These are phyloP conservation scores for Neoscelio sp. DNA, from an alignment of 2,888 invertebrate species.

Conservation along the genomic window DNA sequence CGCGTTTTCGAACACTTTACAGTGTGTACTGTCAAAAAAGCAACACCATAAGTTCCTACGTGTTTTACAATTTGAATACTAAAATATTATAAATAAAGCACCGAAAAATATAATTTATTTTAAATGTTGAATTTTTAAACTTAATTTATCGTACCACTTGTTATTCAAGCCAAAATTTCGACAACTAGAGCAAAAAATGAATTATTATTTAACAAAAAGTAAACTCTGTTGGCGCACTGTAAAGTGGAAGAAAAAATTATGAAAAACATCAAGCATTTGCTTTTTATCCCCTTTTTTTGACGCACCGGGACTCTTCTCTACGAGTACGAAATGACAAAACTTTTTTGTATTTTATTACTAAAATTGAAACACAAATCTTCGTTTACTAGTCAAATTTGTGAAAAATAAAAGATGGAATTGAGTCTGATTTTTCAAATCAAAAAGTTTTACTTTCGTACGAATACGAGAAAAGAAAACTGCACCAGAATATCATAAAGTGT, in stretches of 20 bases:
- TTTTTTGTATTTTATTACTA: too few species aligned
- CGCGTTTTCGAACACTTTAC: conserved; percentile 79
- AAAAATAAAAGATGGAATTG: conserved; percentile 16
- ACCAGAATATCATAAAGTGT: conserved; percentile 11
- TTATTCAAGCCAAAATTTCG: too few species aligned
- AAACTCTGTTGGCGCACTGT: conserved; percentile 23
- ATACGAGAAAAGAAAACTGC: conserved; percentile 25
- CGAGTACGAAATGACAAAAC: too few species aligned
- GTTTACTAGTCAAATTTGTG: conserved; percentile 56
- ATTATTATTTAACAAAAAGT: neutral
- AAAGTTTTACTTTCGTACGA: conserved; percentile 8
- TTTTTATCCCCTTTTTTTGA: conserved; percentile 40
- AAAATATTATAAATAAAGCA: neutral
- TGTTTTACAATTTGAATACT: conserved; percentile 17
- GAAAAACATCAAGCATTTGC: conserved; percentile 19
- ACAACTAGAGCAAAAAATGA: too few species aligned
- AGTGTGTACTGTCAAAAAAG: too few species aligned
- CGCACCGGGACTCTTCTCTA: neutral
- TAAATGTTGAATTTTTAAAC: too few species aligned
- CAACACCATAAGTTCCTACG: too few species aligned
- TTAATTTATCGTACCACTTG: too few species aligned
- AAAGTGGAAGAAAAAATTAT: conserved; percentile 27
- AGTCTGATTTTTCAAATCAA: neutral
- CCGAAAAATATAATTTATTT: too few species aligned
- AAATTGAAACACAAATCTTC: conserved; percentile 37